Conservation (phyloP, 2,797 vertebrate species). For the Rhodeus uyekii region DNA sequence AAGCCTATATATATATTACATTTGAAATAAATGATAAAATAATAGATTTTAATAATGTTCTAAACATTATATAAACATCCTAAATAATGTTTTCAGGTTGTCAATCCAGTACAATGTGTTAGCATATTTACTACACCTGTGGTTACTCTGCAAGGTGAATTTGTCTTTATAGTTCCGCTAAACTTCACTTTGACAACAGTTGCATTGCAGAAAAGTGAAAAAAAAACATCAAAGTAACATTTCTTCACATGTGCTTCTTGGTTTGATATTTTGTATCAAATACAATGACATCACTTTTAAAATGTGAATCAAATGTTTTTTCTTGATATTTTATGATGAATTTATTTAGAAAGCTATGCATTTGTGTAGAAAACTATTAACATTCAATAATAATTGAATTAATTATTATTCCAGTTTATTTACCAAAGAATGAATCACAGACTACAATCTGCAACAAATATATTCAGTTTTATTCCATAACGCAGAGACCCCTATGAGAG, state of each 20-base stretch:
- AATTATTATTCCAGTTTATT: background rate
- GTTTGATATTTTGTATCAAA: background rate
- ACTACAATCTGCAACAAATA: background rate
- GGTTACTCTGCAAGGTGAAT: background rate
- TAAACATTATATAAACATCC: too few relatives aligned
- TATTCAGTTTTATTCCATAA: background rate
- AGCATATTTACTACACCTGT: background rate
- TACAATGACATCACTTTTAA: background rate
- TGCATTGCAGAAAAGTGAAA: background rate
- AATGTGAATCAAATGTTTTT: background rate
- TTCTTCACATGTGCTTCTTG: background rate
- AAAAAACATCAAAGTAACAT: background rate
- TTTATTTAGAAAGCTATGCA: background rate
- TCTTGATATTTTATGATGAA: background rate
- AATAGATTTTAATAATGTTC: too few relatives aligned
- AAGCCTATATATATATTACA: too few relatives aligned
- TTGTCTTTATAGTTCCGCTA: background rate
- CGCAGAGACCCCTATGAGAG: background rate
- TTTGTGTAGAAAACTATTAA: background rate
- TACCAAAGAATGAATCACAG: background rate
- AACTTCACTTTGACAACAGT: too few relatives aligned
- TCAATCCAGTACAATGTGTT: background rate
- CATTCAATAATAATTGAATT: background rate
- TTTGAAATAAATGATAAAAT: too few relatives aligned
- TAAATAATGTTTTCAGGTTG: background rate